Conservation (phyloP, 1,140 invertebrate species). For the Megathymus violae region DNA sequence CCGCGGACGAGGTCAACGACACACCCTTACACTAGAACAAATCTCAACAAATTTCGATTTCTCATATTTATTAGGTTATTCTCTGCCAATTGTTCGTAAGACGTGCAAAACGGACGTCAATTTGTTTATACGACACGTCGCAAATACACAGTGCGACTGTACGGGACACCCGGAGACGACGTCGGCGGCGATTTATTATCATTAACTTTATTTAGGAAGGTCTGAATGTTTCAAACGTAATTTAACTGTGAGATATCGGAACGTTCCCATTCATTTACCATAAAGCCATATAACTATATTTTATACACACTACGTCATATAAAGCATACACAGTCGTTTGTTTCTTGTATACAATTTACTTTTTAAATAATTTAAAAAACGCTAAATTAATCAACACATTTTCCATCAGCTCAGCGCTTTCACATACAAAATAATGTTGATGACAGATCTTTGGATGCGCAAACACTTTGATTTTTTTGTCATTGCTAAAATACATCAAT, state of each 20-base stretch:
- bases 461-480: constrained; percentile 15
- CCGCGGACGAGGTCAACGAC: constrained; percentile 13
- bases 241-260: not conserved
- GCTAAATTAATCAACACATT: constrained; percentile 41
- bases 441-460: constrained; percentile 49
- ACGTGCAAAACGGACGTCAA: too few relatives aligned
- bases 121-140: too few relatives aligned
- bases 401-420: constrained; percentile 5
- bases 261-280: constrained; percentile 13
- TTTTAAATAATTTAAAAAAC: constrained; percentile 45
- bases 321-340: constrained; percentile 52
- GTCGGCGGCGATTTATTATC: too few relatives aligned
- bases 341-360: constrained; percentile 47
- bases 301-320: constrained; percentile 29
- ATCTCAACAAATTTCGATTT: constrained; percentile 40
- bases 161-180: too few relatives aligned
- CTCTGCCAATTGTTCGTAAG: constrained; percentile 34
- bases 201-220: too few relatives aligned
- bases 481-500: constrained; percentile 17
- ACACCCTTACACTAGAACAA: constrained; percentile 34
- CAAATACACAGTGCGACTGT: too few relatives aligned
- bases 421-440: constrained; percentile 26
- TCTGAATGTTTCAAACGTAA: not conserved
- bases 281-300: constrained; percentile 10
- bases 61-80: constrained; percentile 46